phyloP scores from a whole-genome alignment of 2,113 vertebrate genomes.

The Sylvietta virens region DNA sequence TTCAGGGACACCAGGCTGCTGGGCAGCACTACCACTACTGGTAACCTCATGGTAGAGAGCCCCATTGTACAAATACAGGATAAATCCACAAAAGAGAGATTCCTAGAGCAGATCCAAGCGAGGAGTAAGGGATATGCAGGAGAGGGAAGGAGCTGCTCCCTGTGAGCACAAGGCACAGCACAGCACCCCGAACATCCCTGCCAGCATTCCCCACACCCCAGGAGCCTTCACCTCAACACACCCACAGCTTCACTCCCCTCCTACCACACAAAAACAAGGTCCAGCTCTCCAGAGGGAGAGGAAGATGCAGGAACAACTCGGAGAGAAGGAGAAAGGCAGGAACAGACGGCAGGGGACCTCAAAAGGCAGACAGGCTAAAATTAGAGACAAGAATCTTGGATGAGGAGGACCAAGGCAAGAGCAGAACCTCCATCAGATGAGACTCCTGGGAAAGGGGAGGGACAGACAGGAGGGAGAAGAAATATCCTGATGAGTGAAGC shows the following conservation, averaged over 20 bases:
- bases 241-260: background rate
- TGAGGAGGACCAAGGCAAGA: background rate
- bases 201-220: background rate
- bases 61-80: fast-evolving
- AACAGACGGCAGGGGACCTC: conserved; percentile 18
- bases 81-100: background rate
- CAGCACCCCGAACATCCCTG: background rate
- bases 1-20: background rate
- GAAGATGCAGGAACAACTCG: background rate
- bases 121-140: background rate
- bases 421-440: background rate
- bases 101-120: background rate
- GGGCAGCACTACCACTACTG: background rate
- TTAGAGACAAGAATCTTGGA: conserved; percentile 8
- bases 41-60: background rate
- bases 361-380: conserved; percentile 38
- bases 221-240: background rate
- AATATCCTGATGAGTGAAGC: background rate
- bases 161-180: fast-evolving
- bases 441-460: background rate
- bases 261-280: background rate
- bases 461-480: background rate
- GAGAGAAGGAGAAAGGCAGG: background rate
- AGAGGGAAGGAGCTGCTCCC: background rate
- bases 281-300: background rate